A percentile compares a stretch with the other conserved stretches of the same genome.
Conservation (phyloP, 2,888 invertebrate species). For the Dione juno region DNA sequence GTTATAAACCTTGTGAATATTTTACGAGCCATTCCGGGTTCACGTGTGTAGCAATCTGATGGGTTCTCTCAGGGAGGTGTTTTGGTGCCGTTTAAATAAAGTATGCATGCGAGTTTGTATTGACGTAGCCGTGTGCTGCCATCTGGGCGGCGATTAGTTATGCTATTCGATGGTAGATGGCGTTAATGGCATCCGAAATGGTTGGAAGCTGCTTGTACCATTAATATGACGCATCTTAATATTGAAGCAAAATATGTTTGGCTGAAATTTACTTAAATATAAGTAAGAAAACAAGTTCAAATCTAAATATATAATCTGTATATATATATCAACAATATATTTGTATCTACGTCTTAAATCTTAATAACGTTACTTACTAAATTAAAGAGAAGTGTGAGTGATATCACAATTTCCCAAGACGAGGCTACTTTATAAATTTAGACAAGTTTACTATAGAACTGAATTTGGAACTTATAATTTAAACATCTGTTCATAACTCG, state of each 20-base stretch:
- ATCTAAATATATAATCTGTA: no score
- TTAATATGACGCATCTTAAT: no score
- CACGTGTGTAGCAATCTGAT: constrained; percentile 68
- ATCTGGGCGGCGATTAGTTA: constrained; percentile 54
- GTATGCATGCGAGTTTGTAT: constrained; percentile 69
- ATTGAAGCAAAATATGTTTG: no score
- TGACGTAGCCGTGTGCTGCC: constrained; percentile 64
- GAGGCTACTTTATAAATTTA: constrained; percentile 1
- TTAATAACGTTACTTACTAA: background rate
- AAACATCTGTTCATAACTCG: background rate
- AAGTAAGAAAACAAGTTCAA: no score
- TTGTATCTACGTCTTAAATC: background rate
- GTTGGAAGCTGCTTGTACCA: background rate
- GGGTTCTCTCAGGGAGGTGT: constrained; percentile 70
- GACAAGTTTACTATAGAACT: background rate
- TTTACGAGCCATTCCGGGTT: constrained; percentile 71
- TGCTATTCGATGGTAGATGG: constrained; percentile 54
- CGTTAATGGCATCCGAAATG: constrained; percentile 32
- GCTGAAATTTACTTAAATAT: no score
- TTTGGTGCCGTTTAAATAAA: constrained; percentile 72
- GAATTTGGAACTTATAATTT: constrained; percentile 11
- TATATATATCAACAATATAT: background rate
- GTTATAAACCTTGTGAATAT: constrained; percentile 76
- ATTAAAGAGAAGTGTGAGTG: background rate
- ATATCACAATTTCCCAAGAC: background rate